Conservation (phyloP, 2,797 vertebrate genomes). For the Micromesistius poutassou region DNA sequence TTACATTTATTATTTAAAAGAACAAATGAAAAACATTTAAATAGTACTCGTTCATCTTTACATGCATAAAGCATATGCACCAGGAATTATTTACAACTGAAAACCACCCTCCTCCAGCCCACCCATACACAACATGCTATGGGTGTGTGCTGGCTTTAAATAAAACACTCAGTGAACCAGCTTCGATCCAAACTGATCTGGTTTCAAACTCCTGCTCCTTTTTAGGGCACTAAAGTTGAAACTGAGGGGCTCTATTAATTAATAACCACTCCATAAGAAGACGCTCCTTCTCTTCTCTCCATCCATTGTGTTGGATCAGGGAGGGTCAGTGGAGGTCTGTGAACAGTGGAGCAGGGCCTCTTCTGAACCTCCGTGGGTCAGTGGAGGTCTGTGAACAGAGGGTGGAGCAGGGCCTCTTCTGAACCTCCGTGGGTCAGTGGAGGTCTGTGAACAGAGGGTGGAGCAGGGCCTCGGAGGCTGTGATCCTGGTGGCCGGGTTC, state of each 20-base stretch:
- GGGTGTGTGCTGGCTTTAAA: background rate
- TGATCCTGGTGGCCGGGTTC: conserved; percentile 89
- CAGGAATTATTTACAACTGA: background rate
- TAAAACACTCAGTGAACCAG: background rate
- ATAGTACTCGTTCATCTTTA: background rate
- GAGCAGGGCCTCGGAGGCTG: conserved; percentile 79
- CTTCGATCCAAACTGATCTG: background rate
- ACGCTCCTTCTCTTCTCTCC: background rate
- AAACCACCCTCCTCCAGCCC: background rate
- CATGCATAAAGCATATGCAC: background rate
- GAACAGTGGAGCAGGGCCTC: background rate
- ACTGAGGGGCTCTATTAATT: background rate
- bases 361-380: background rate
- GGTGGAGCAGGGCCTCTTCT: background rate
- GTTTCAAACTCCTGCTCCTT: too few species aligned
- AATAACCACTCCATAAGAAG: background rate
- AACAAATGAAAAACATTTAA: background rate
- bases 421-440: conserved; percentile 5
- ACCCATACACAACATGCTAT: background rate
- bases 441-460: conserved; percentile 85
- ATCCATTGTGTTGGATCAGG: background rate
- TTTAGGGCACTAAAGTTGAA: too few species aligned
- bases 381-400: conserved; percentile 43
- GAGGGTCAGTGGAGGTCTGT: conserved; percentile 44
- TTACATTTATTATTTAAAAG: background rate